Base-by-base conservation (phyloP, 2,888 invertebrate genomes). In the Epistrophe eligans region DNA sequence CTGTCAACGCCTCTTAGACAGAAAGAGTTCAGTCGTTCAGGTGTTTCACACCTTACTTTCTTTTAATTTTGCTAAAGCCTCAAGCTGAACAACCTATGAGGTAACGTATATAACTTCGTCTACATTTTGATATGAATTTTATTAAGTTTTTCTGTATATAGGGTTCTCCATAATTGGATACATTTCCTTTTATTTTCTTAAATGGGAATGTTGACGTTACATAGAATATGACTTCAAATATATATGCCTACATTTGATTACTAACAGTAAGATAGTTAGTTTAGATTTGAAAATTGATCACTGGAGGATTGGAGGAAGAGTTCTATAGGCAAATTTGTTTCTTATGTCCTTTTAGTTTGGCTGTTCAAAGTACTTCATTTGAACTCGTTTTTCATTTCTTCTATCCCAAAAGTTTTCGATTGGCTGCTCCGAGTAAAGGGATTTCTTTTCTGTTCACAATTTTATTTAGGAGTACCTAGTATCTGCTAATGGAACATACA, bases 21-120 rank as follows among this genome's bases (percentile, higher is more conserved):
- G 19, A 50, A 67, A 38, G 9, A 40, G 40, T 50, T 50, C 50
- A 50, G 15, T 55, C 28, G 55, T 28, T 62, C 40, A 43, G 43
- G 43, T 62, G 40, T 28, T 40, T 43, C 62, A 43, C 62, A 62
- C 62, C 8, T 43, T 24, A 62, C 40, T 43, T 62, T 62, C 62
- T 62, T 43, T 43, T 62, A 62, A 62, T 62, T 62, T 43, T 24
- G 4, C 62, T 62, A 4, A 62, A 62, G 62, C 62, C 62, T 19
- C 17, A 13, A 43, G 62, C 62, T 17, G 9, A 3, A 45, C 45
- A n/a, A 17, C 3, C 19, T 3, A 2, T 62, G 4, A n/a, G 17
- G 10, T 10, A 1, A 2, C n/a, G 7, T 32, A 32, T 24, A 24
- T 7, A 32, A 4, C 4, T 52, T 6, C n/a, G n/a, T n/a, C 28